These are phyloP conservation scores for Melinaea menophilus DNA, from an alignment of 2,888 invertebrate genomes.

Conservation along the genomic window DNA sequence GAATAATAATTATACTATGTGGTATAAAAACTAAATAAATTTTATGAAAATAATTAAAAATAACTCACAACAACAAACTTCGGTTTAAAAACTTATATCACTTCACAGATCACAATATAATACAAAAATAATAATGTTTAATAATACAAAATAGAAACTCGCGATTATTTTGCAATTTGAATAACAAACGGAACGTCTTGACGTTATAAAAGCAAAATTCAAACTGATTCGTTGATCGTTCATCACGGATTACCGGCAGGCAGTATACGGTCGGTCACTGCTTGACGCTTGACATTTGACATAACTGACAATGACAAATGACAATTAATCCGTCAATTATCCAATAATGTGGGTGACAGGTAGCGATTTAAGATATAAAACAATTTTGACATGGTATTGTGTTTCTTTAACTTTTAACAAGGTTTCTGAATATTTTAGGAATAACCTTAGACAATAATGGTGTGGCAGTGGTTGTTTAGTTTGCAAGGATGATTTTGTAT, in stretches of 20 bases:
- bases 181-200: background rate
- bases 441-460: background rate
- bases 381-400: conserved; percentile 1
- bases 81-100: conserved; percentile 18
- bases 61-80: conserved; percentile 24
- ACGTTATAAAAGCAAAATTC: background rate
- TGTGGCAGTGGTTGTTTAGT: background rate
- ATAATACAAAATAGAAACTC: conserved; percentile 5
- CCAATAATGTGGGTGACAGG: background rate
- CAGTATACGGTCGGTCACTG: background rate
- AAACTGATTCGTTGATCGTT: background rate
- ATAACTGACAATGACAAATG: background rate
- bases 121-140: background rate
- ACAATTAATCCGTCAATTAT: conserved; percentile 1
- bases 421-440: background rate
- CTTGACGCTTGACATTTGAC: background rate
- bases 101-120: conserved; percentile 20
- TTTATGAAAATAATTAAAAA: background rate
- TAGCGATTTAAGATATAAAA: background rate
- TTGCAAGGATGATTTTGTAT: background rate
- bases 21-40: too few species aligned
- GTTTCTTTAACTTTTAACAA: conserved; percentile 4
- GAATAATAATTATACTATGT: too few species aligned
- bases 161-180: conserved; percentile 2
- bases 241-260: background rate